A percentile compares a stretch with the other conserved stretches of the same genome.
phyloP scores from a whole-genome alignment of 64 coral and sea anemone species.

The Montipora sp. region DNA sequence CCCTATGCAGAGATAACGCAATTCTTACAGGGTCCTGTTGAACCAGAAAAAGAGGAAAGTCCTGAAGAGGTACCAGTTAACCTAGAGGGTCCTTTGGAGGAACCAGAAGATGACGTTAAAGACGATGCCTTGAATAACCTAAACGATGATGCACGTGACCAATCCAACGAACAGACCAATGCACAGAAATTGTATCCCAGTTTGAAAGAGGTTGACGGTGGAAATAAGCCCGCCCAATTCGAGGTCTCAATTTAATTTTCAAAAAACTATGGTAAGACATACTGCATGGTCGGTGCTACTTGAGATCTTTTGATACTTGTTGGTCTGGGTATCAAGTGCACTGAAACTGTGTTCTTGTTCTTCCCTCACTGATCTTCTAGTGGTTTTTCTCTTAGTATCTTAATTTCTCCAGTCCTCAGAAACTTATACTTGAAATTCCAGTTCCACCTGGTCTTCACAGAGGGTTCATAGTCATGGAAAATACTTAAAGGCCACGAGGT shows the following conservation, averaged over 20 bases:
- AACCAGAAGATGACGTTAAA: background rate
- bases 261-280: background rate
- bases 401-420: no score
- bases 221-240: background rate
- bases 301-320: no score
- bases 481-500: background rate
- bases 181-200: background rate
- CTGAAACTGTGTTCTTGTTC: no score
- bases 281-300: background rate
- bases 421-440: no score
- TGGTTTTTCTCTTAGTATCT: no score
- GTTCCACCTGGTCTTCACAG: no score
- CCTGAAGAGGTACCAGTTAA: background rate
- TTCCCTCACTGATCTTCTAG: no score
- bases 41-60: background rate
- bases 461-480: no score
- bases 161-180: background rate
- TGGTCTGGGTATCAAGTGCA: no score
- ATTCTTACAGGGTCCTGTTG: slow-evolving; percentile 25
- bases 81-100: background rate
- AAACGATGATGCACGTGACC: background rate
- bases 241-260: background rate
- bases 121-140: background rate
- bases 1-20: slow-evolving; percentile 32
- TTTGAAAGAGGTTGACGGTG: background rate